A percentile compares a stretch with the other conserved stretches of the same genome.
phyloP scores from a whole-genome alignment of 1,140 invertebrate species.

The Lasioglossum baleicum region DNA sequence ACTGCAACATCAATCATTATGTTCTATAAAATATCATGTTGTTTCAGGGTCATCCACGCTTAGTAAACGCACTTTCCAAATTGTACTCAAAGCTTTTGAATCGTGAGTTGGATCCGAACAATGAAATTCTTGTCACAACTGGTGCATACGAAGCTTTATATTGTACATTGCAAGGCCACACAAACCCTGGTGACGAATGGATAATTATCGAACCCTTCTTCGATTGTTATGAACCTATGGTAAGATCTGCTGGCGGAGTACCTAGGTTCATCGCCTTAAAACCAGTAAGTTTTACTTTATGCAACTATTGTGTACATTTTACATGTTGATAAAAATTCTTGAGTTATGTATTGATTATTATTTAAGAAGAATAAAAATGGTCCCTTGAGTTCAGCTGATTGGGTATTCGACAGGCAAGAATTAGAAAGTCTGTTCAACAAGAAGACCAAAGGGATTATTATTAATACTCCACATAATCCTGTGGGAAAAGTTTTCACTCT shows the following conservation, averaged over 20 bases:
- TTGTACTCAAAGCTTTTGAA: constrained; percentile 91
- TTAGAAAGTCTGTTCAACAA: constrained; percentile 90
- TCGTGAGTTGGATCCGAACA: constrained; percentile 88
- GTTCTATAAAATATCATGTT: constrained; percentile 17
- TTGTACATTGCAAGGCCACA: constrained; percentile 90
- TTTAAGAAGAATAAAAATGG: constrained; percentile 76
- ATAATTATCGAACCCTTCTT: constrained; percentile 99
- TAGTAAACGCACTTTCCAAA: constrained; percentile 91
- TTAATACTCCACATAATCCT: constrained; percentile 98
- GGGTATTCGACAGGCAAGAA: constrained; percentile 92
- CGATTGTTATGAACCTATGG: constrained; percentile 98
- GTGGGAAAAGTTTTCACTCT: constrained; percentile 93
- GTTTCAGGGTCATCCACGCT: constrained; percentile 93
- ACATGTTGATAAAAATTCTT: not conserved
- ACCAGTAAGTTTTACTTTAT: constrained; percentile 82
- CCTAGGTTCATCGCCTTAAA: constrained; percentile 93
- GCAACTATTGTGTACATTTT: not conserved
- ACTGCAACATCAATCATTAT: constrained; percentile 3
- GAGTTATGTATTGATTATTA: constrained; percentile 7
- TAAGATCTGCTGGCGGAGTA: constrained; percentile 91
- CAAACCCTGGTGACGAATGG: constrained; percentile 93
- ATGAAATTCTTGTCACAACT: constrained; percentile 92
- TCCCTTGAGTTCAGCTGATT: constrained; percentile 88
- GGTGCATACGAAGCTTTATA: constrained; percentile 97
- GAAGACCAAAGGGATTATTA: constrained; percentile 96